phyloP scores from a whole-genome alignment of 2,888 invertebrate species.

The Synanthedon tipuliformis region DNA sequence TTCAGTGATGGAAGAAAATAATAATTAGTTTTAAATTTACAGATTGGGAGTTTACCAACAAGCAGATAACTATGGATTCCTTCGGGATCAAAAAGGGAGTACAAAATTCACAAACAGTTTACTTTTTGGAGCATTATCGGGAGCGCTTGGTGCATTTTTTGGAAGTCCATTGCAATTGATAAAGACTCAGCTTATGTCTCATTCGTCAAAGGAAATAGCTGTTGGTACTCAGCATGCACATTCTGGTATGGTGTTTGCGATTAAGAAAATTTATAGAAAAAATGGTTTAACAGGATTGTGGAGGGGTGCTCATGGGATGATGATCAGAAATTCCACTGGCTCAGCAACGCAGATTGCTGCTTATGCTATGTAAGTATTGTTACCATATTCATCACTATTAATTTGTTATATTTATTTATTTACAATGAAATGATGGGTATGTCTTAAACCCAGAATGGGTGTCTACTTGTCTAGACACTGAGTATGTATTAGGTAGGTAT shows the following conservation, averaged over 20 bases:
- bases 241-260: slow-evolving; percentile 74
- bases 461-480: too few species aligned
- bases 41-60: slow-evolving; percentile 83
- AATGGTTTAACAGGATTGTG: slow-evolving; percentile 72
- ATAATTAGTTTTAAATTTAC: slow-evolving; percentile 13
- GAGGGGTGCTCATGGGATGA: slow-evolving; percentile 81
- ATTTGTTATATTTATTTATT: too few species aligned
- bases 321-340: slow-evolving; percentile 83
- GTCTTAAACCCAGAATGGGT: too few species aligned
- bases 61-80: slow-evolving; percentile 74
- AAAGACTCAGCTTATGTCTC: slow-evolving; percentile 88
- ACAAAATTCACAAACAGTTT: slow-evolving; percentile 77
- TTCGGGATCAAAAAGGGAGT: slow-evolving; percentile 73
- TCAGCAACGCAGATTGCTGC: slow-evolving; percentile 87
- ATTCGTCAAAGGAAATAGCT: slow-evolving; percentile 80
- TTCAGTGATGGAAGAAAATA: not conserved
- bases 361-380: slow-evolving; percentile 70
- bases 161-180: slow-evolving; percentile 92
- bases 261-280: slow-evolving; percentile 68
- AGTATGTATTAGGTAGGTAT: too few species aligned
- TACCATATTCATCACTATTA: too few species aligned
- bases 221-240: slow-evolving; percentile 91
- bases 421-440: too few species aligned
- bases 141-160: slow-evolving; percentile 79
- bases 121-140: slow-evolving; percentile 80